These are phyloP conservation scores for Lampris incognitus DNA, from an alignment of 2,113 vertebrate genomes.

Conservation along the genomic window DNA sequence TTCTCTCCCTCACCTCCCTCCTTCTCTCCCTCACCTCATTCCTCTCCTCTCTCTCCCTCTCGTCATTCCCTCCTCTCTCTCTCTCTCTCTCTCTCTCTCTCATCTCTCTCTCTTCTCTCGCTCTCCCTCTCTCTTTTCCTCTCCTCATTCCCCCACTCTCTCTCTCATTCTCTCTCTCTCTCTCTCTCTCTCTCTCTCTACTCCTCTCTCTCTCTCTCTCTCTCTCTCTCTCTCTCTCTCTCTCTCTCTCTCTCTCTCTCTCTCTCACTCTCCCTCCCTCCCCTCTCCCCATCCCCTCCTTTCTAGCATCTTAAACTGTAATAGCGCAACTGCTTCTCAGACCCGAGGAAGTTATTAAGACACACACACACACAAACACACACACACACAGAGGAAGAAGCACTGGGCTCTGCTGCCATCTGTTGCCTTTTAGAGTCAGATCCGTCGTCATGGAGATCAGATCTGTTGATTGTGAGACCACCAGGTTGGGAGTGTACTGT, in stretches of 20 bases:
- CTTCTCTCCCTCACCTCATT: neutral
- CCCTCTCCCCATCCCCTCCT: neutral
- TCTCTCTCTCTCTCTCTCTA: neutral
- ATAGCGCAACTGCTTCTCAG: conserved; percentile 57
- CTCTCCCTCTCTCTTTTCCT: no score
- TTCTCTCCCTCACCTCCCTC: neutral
- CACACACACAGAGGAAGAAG: neutral
- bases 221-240: neutral
- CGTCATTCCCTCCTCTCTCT: neutral
- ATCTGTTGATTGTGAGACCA: no score
- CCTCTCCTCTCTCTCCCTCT: no score
- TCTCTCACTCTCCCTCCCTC: conserved; percentile 1
- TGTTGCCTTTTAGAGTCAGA: conserved; percentile 51
- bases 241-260: neutral
- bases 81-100: neutral
- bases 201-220: neutral
- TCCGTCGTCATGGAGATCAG: no score
- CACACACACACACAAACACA: neutral
- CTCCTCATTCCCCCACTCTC: neutral
- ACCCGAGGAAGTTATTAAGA: conserved; percentile 18
- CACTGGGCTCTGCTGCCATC: conserved; percentile 85
- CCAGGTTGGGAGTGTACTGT: no score
- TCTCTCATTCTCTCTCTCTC: neutral
- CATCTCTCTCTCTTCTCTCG: no score
- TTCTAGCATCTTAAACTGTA: conserved; percentile 19